phyloP scores from a whole-genome alignment of 1,140 invertebrate species.

The Carcinoscorpius rotundicauda region DNA sequence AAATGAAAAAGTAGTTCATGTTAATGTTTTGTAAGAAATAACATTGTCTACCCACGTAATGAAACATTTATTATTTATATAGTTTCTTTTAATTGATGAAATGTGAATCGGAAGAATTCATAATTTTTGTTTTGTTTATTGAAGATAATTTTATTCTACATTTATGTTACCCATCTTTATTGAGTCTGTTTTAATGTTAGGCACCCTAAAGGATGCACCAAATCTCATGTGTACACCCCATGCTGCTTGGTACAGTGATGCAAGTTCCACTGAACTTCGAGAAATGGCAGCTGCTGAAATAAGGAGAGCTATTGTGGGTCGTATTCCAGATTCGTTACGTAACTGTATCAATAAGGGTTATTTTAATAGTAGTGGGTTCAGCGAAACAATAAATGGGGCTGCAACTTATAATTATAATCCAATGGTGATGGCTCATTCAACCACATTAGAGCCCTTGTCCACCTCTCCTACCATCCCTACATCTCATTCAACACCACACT shows the following conservation, averaged over 20 bases:
- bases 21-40: not conserved
- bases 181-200: slow-evolving; percentile 34
- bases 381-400: slow-evolving; percentile 33
- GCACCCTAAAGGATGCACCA: slow-evolving; percentile 89
- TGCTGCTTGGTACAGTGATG: slow-evolving; percentile 97
- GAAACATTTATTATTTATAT: not conserved
- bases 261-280: slow-evolving; percentile 86
- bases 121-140: not conserved
- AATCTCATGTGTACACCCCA: slow-evolving; percentile 97
- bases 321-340: slow-evolving; percentile 90
- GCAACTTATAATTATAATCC: slow-evolving; percentile 27
- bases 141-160: not conserved
- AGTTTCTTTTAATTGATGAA: not conserved
- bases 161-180: too few species aligned
- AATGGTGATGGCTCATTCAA: slow-evolving; percentile 32
- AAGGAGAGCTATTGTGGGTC: slow-evolving; percentile 87
- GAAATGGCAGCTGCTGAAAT: slow-evolving; percentile 99
- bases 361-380: slow-evolving; percentile 37
- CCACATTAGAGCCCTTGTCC: slow-evolving; percentile 29
- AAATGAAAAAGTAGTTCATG: not conserved
- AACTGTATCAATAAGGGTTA: slow-evolving; percentile 99
- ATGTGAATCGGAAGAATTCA: not conserved
- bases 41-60: not conserved
- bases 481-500: slow-evolving; percentile 30
- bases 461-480: slow-evolving; percentile 25